Evolutionary conservation across 2,888 invertebrate genomes (phyloP).

Genomic region (Auanema freiburgensis): DNA sequence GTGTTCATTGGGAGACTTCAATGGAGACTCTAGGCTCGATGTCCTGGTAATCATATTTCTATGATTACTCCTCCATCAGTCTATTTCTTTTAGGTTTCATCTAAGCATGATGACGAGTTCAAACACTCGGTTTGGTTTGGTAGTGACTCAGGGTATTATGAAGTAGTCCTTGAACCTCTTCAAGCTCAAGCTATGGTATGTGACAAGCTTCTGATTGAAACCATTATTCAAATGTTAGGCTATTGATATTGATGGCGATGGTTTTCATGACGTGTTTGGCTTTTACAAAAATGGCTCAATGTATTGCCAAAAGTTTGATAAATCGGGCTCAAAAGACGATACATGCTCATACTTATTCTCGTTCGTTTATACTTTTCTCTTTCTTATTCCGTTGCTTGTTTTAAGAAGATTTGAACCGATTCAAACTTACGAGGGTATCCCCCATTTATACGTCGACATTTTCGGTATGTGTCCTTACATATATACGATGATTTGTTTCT

Average conservation of each 20-base stretch:
- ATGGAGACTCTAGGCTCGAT: slow-evolving; percentile 56
- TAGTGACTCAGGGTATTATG: neutral
- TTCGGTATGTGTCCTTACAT: slow-evolving; percentile 18
- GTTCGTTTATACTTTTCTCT: slow-evolving; percentile 1
- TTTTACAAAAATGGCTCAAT: slow-evolving; percentile 40
- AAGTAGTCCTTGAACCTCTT: slow-evolving; percentile 1
- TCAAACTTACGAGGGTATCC: slow-evolving; percentile 31
- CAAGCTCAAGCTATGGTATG: slow-evolving; percentile 19
- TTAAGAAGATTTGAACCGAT: slow-evolving; percentile 6
- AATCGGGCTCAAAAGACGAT: neutral
- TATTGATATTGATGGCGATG: slow-evolving; percentile 58
- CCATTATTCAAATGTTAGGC: slow-evolving; percentile 22
- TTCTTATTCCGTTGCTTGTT: neutral
- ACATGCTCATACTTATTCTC: slow-evolving; percentile 25
- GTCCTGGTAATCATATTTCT: slow-evolving; percentile 38
- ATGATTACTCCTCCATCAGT: neutral
- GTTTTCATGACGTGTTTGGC: slow-evolving; percentile 56
- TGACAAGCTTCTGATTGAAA: neutral
- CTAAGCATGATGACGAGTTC: slow-evolving; percentile 10
- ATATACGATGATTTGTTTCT: neutral
- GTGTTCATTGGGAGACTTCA: slow-evolving; percentile 60
- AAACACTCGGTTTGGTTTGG: slow-evolving; percentile 16
- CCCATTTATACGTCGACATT: slow-evolving; percentile 41
- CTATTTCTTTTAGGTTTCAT: slow-evolving; percentile 6
- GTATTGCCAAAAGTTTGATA: slow-evolving; percentile 22